These are phyloP conservation scores for Fratercula arctica DNA, from an alignment of 2,797 vertebrate genomes.

Conservation along the genomic window DNA sequence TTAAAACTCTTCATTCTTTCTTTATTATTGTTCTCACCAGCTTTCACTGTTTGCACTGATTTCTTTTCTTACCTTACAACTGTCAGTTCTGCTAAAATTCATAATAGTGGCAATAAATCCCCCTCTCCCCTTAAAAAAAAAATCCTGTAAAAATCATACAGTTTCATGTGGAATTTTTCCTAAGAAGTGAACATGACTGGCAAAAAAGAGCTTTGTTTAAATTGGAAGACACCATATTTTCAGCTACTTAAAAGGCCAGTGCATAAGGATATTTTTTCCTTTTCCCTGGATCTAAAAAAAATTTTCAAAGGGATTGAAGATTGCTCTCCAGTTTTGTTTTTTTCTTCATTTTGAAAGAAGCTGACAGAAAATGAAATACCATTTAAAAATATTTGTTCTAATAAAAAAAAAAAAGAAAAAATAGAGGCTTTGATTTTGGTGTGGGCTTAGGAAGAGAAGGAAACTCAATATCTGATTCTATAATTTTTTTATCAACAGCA, in stretches of 20 bases:
- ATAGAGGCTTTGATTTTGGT: neutral
- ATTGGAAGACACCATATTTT: neutral
- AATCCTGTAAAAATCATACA: fast-evolving
- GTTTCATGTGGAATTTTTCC: neutral
- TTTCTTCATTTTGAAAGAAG: neutral
- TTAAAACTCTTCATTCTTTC: neutral
- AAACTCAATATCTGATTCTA: neutral
- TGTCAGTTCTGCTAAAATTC: neutral
- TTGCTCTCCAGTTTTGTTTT: fast-evolving
- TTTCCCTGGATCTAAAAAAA: neutral
- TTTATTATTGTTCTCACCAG: neutral
- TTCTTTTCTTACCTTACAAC: neutral
- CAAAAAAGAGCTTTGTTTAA: neutral
- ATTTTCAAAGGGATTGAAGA: neutral
- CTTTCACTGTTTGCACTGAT: neutral
- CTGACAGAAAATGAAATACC: neutral
- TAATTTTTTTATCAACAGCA: neutral
- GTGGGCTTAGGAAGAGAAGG: neutral
- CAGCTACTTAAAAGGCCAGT: neutral
- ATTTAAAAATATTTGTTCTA: neutral
- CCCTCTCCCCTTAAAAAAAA: neutral
- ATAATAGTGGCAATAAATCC: neutral
- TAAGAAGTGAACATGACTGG: neutral
- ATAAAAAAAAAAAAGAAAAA: neutral
- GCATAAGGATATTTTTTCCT: neutral